Percentiles rank a stretch among this genome's conserved stretches.
Evolutionary conservation across 2,797 vertebrate species (phyloP).

Genomic region (Heliangelus exortis): DNA sequence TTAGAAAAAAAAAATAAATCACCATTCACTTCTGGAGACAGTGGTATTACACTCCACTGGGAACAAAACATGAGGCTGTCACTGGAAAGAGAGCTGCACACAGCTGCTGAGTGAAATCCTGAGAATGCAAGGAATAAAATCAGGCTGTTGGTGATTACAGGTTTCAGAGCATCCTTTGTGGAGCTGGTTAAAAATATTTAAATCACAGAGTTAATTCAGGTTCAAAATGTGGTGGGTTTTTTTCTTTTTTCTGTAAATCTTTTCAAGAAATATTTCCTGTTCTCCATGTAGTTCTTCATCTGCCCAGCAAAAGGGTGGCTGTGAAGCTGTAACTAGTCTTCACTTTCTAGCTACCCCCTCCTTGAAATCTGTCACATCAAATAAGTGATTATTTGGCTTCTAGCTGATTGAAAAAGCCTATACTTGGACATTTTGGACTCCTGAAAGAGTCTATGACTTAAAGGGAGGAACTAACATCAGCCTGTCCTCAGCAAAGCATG

Average conservation of each 20-base stretch:
- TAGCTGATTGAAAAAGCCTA: not conserved
- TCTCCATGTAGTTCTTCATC: not conserved
- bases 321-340: not conserved
- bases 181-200: not conserved
- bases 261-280: not conserved
- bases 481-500: not conserved
- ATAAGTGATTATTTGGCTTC: constrained; percentile 16
- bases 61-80: not conserved
- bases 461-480: not conserved
- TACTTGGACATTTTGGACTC: not conserved
- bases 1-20: not conserved
- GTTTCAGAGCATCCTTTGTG: not conserved
- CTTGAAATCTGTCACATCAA: not conserved
- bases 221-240: not conserved
- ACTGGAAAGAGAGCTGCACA: not conserved
- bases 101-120: not conserved
- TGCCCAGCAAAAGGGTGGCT: not conserved
- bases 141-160: not conserved
- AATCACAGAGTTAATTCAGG: not conserved
- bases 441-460: constrained; percentile 21
- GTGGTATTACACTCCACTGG: not conserved
- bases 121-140: not conserved
- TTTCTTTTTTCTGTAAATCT: not conserved
- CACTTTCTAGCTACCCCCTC: not conserved
- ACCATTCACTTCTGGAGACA: not conserved